These are phyloP conservation scores for Pogonus chalceus DNA, from an alignment of 1,140 invertebrate genomes.

Conservation along the genomic window DNA sequence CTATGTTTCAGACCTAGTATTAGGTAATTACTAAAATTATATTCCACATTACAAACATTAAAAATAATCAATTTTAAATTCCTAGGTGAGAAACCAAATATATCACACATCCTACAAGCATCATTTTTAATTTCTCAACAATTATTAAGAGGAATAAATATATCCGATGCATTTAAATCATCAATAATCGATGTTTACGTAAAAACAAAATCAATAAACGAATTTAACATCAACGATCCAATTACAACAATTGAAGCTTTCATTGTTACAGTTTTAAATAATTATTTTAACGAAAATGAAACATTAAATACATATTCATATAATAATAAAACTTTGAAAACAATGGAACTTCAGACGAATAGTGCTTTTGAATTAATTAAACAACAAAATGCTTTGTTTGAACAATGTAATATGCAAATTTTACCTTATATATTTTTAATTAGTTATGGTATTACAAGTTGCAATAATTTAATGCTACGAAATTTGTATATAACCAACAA, in stretches of 20 bases:
- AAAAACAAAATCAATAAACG: conserved; percentile 42
- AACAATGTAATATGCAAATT: conserved; percentile 10
- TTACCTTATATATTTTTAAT: conserved; percentile 18
- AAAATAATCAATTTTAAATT: conserved; percentile 16
- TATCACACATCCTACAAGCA: conserved; percentile 52
- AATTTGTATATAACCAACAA: conserved; percentile 15
- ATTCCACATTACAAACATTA: neutral
- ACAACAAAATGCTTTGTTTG: conserved; percentile 27
- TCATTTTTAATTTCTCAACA: conserved; percentile 54
- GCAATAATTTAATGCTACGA: conserved; percentile 22
- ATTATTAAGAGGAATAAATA: conserved; percentile 45
- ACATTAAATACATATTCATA: conserved; percentile 15
- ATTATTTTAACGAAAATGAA: neutral
- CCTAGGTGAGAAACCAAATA: conserved; percentile 43
- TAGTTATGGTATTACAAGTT: conserved; percentile 27
- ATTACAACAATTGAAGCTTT: conserved; percentile 22
- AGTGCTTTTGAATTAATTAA: conserved; percentile 29
- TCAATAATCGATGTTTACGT: conserved; percentile 60
- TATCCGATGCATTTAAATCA: conserved; percentile 41
- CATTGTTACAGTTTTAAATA: conserved; percentile 16
- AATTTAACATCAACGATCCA: conserved; percentile 36
- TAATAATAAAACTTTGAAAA: conserved; percentile 23
- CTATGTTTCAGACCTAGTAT: conserved; percentile 21
- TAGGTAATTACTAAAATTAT: conserved; percentile 16
- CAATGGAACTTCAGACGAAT: conserved; percentile 22